phyloP scores from a whole-genome alignment of 2,113 vertebrate genomes.

The Tyto alba region DNA sequence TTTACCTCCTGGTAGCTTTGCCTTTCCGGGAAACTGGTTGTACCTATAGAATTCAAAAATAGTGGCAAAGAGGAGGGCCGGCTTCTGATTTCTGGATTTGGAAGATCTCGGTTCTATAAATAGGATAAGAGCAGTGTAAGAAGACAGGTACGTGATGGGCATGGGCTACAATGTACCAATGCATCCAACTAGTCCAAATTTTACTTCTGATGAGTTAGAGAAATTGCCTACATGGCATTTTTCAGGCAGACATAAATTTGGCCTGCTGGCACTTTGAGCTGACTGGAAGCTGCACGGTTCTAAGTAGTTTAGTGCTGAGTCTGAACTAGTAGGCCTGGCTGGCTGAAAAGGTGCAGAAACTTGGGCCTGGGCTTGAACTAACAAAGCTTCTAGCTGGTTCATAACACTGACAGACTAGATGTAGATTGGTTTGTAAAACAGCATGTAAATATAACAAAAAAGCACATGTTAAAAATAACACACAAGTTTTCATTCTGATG shows the following conservation, averaged over 20 bases:
- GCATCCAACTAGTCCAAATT: not conserved
- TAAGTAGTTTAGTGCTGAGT: not conserved
- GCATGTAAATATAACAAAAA: not conserved
- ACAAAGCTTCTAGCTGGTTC: not conserved
- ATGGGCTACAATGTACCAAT: not conserved
- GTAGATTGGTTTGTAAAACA: not conserved
- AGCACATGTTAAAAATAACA: not conserved
- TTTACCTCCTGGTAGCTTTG: not conserved
- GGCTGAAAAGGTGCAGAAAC: not conserved
- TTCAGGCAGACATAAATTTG: not conserved
- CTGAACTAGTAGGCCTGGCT: not conserved
- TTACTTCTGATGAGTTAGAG: not conserved
- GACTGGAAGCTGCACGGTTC: not conserved
- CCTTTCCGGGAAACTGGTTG: not conserved
- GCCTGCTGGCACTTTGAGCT: not conserved
- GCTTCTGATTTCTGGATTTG: not conserved
- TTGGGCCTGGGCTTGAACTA: not conserved
- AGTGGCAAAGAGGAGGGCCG: slow-evolving; percentile 29
- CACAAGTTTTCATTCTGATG: not conserved
- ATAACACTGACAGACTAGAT: not conserved
- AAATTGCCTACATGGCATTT: not conserved
- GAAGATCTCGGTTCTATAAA: slow-evolving; percentile 12
- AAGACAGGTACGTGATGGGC: not conserved
- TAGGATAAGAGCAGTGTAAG: not conserved
- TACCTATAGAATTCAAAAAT: not conserved